Conservation (phyloP, 2,888 invertebrate species). For the Clistopyga incitator region DNA sequence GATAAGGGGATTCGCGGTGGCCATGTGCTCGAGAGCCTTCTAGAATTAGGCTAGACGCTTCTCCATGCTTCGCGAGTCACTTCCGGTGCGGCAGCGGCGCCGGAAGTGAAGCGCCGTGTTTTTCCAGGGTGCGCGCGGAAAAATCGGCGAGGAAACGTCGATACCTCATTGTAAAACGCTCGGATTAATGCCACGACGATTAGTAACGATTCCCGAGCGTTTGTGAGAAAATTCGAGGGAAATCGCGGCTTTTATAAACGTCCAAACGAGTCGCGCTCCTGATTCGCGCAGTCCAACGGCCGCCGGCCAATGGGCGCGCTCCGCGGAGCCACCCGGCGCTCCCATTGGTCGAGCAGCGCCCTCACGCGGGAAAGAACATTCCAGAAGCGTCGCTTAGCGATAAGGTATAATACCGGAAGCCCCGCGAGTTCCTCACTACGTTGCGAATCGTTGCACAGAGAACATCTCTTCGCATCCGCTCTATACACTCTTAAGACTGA, state of each 20-base stretch:
- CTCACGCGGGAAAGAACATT: constrained; percentile 76
- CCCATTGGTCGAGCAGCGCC: constrained; percentile 68
- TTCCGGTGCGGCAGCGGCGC: constrained; percentile 51
- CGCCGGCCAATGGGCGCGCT: constrained; percentile 55
- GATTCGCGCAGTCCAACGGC: constrained; percentile 39
- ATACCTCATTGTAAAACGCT: too few relatives aligned
- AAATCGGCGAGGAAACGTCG: too few relatives aligned
- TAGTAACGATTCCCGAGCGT: not conserved
- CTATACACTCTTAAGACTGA: constrained; percentile 37
- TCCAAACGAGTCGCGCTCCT: not conserved
- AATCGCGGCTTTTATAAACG: constrained; percentile 5
- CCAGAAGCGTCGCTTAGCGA: constrained; percentile 77
- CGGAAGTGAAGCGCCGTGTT: too few relatives aligned
- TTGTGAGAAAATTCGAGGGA: not conserved
- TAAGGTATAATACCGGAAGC: constrained; percentile 75
- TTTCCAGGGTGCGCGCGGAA: too few relatives aligned
- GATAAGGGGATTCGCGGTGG: not conserved
- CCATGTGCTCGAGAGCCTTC: constrained; percentile 53
- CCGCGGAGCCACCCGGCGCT: constrained; percentile 22
- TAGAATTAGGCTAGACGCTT: constrained; percentile 59
- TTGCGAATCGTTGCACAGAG: constrained; percentile 82
- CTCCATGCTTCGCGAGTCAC: constrained; percentile 57
- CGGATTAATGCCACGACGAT: not conserved
- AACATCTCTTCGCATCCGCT: constrained; percentile 78
- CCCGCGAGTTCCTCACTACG: constrained; percentile 79